phyloP scores from a whole-genome alignment of 2,888 invertebrate genomes.

The Bursaphelenchus okinawaensis region DNA sequence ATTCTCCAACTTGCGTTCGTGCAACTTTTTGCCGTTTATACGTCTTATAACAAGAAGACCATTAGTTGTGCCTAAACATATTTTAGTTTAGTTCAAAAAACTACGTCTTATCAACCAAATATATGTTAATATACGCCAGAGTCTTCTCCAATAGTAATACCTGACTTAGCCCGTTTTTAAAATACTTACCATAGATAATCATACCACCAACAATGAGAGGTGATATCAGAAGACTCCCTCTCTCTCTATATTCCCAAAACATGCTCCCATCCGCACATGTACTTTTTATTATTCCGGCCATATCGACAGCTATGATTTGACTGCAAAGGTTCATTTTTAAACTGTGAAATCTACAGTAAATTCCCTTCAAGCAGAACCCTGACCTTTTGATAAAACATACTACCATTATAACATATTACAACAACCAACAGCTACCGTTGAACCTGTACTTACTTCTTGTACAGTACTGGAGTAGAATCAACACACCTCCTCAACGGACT shows the following conservation, averaged over 20 bases:
- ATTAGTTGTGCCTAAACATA: not conserved
- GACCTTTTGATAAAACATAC: too few species aligned
- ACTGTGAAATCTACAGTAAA: too few species aligned
- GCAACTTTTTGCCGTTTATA: not conserved
- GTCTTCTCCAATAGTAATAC: too few species aligned
- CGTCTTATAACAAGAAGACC: not conserved
- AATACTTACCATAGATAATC: not conserved
- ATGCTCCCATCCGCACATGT: not conserved
- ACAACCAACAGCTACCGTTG: too few species aligned
- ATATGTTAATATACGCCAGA: too few species aligned
- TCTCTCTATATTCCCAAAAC: not conserved
- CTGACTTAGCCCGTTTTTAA: too few species aligned
- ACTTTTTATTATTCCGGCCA: not conserved
- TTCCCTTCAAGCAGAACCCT: too few species aligned
- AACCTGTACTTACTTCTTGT: too few species aligned
- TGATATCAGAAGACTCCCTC: not conserved
- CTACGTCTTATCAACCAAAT: too few species aligned
- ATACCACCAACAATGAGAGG: not conserved
- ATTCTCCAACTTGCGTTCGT: not conserved
- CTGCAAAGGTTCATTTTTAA: not conserved
- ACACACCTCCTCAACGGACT: conserved; percentile 10
- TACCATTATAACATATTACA: too few species aligned
- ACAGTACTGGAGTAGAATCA: conserved; percentile 8
- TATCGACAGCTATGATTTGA: not conserved
- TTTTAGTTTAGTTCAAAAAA: not conserved